Conservation (phyloP, 1,140 invertebrate species). For the Zaprionus lachaisei region DNA sequence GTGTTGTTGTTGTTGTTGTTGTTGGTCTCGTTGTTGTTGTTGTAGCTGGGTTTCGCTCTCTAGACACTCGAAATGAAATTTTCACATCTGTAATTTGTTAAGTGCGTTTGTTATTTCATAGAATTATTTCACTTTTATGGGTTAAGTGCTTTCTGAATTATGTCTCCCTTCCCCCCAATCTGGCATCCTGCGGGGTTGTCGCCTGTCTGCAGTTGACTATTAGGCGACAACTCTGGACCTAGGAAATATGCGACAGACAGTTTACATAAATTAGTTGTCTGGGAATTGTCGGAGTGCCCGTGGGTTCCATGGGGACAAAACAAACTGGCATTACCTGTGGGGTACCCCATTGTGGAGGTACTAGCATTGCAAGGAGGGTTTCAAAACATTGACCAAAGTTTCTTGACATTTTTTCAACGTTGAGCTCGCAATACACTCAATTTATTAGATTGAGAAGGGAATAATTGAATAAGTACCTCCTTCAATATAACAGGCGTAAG, state of each 20-base stretch:
- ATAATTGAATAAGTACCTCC: no score
- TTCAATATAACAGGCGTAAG: no score
- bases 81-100: constrained; percentile 85
- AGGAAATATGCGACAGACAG: constrained; percentile 49
- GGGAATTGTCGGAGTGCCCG: constrained; percentile 50
- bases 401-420: background rate
- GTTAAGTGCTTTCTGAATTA: constrained; percentile 84
- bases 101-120: constrained; percentile 84
- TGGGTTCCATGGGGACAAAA: background rate
- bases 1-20: background rate
- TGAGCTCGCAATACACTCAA: background rate
- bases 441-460: no score
- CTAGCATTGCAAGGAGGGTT: background rate
- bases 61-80: constrained; percentile 79
- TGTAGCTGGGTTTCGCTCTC: constrained; percentile 9
- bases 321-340: background rate
- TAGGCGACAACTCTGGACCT: constrained; percentile 31
- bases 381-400: no score
- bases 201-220: constrained; percentile 19
- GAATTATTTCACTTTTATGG: constrained; percentile 84
- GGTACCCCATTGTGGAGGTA: background rate
- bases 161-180: constrained; percentile 26
- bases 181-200: constrained; percentile 52
- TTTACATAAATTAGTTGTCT: constrained; percentile 73
- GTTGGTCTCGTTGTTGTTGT: background rate